Base-by-base conservation (phyloP, 2,113 vertebrate species). In the Pipa parva region DNA sequence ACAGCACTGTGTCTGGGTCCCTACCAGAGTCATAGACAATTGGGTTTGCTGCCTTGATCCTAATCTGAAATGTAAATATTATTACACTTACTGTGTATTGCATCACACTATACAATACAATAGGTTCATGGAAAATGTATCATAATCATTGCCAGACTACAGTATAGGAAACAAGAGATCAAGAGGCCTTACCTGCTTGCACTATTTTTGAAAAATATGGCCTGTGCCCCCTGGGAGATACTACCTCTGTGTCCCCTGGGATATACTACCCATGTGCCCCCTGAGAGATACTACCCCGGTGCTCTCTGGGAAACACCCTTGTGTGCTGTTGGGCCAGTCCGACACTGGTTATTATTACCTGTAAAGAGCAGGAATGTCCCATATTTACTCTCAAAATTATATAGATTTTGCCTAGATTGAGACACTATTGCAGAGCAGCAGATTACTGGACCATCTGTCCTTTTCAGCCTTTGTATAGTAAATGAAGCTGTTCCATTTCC, bases 341-440 rank as follows among this genome's bases (percentile, higher is more conserved):
- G 37, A 42, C 3, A 17, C 2, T 12, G 15, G n/a, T 13, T 5
- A 45, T 24, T 15, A 25, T 39, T 63, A 63, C 61, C 31, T 51
- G 61, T 1, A 52, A 63, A 63, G 1, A 24, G 20, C 8, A 63
- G 61, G 13, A 13, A 7, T 2, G 62, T 66, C 27, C 63, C 63
- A 18, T 20, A 18, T 7, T 2, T 0, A 12, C 11, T 8, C 2
- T 20, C 2, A 31, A 15, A 55, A 9, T 15, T 20, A 11, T 1
- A 61, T 1, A 2, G 0, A 2, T 2, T 17, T 17, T 17, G 13
- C 3, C 8, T 2, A 4, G 6, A 4, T 12, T 8, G 10, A 13
- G 33, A 13, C 18, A 8, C 6, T n/a, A 1, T 13, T 28, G 51
- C 21, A 4, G 9, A 3, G 18, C 73, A 75, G 55, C 60, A 68